Conservation (phyloP, 64 coral and sea anemone species). For the Hydrozoanthus tunicans region DNA sequence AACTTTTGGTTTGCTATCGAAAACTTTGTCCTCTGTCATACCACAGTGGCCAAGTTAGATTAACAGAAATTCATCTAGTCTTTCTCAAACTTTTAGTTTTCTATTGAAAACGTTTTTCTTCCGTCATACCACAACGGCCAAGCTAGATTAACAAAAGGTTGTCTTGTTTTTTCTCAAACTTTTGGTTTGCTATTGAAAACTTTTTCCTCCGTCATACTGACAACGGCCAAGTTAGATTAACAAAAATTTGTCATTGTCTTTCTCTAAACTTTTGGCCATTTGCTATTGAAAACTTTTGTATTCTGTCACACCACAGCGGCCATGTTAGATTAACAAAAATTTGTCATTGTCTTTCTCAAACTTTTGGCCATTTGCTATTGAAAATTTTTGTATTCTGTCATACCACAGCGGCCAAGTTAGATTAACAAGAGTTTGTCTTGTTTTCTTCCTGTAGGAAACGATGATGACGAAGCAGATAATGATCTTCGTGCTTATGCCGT, state of each 20-base stretch:
- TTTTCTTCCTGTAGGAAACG: conserved; percentile 57
- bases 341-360: neutral
- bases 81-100: neutral
- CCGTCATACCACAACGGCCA: neutral
- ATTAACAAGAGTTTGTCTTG: neutral
- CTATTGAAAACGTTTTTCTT: neutral
- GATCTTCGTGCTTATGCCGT: conserved; percentile 81
- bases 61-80: neutral
- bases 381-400: neutral
- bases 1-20: neutral
- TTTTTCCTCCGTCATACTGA: neutral
- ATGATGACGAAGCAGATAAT: conserved; percentile 80
- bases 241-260: conserved; percentile 1
- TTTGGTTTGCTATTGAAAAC: neutral
- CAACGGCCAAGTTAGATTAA: neutral
- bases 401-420: neutral
- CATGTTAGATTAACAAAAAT: neutral
- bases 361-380: neutral
- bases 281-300: conserved; percentile 9
- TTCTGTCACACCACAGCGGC: neutral
- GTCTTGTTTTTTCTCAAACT: neutral
- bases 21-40: neutral
- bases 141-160: neutral
- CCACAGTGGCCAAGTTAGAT: neutral
- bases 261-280: neutral